Base-by-base conservation (phyloP, 1,140 invertebrate genomes). In the Neodiprion lecontei region DNA sequence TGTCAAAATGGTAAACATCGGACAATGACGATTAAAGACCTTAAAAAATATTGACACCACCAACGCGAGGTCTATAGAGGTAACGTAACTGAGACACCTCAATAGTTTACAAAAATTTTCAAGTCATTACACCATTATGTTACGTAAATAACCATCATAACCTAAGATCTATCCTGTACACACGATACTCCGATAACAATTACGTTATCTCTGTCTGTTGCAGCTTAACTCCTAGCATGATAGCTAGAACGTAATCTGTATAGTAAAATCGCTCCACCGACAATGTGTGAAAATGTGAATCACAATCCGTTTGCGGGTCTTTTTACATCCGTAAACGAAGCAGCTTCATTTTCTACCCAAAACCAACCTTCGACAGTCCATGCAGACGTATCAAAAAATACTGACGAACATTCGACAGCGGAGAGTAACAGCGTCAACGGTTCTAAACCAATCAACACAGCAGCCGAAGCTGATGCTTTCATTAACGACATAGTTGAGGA, bases 401-500 rank as follows among this genome's bases (percentile, higher is more conserved):
- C 80, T 48, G 61, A 69, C 47, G 69, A 78, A 40, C 72, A 76
- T 21, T 50, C 66, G 48, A 74, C 74, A 70, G 40, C 68, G 61
- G 61, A 61, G 72, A 11, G n/a, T 11, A 61, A 61, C 10, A 11
- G 10, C n/a, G 53, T 61, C n/a, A 61, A 61, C 53, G 53, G 1
- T 11, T 11, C 53, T 61, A n/a, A 61, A n/a, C 53, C 10, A 11
- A n/a, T 11, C n/a, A 11, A 61, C 10, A 11, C 53, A 11, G 10
- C n/a, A n/a, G 10, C 53, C 10, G 67, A 68, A 21, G n/a, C 11
- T 21, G 50, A 77, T 48, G 14, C 17, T 66, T 23, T 21, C 23
- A 49, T 75, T n/a, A 66, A 89, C 75, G 76, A 84, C 72, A 78
- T 93, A 40, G 85, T 94, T 53, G 91, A 92, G 82, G 87, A 91